These are phyloP conservation scores for Menidia menidia DNA, from an alignment of 2,797 vertebrate genomes.

Conservation along the genomic window DNA sequence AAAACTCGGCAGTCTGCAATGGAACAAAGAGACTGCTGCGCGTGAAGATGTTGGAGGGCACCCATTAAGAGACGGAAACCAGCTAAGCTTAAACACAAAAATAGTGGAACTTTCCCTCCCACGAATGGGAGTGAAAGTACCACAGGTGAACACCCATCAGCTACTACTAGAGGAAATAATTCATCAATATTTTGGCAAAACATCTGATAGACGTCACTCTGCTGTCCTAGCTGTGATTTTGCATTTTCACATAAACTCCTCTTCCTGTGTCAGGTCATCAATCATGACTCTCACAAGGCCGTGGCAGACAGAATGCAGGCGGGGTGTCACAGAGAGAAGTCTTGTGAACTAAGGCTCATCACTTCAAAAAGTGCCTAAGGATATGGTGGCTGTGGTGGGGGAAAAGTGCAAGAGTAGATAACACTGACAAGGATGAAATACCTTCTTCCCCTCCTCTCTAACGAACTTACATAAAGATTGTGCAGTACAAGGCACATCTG, in stretches of 20 bases:
- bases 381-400: slow-evolving; percentile 37
- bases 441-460: slow-evolving; percentile 27
- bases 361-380: slow-evolving; percentile 58
- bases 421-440: slow-evolving; percentile 65
- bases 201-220: slow-evolving; percentile 49
- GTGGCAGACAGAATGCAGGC: slow-evolving; percentile 52
- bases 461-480: slow-evolving; percentile 57
- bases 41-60: slow-evolving; percentile 23
- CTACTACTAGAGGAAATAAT: slow-evolving; percentile 26
- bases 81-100: slow-evolving; percentile 24
- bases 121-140: slow-evolving; percentile 7
- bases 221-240: slow-evolving; percentile 39
- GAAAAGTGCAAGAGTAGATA: slow-evolving; percentile 57
- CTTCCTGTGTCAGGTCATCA: slow-evolving; percentile 72
- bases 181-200: slow-evolving; percentile 50
- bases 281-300: slow-evolving; percentile 69
- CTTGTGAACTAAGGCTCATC: slow-evolving; percentile 59
- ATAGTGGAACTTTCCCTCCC: slow-evolving; percentile 4
- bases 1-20: slow-evolving; percentile 7
- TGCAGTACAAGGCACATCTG: slow-evolving; percentile 55
- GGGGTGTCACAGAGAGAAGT: slow-evolving; percentile 40
- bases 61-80: slow-evolving; percentile 28
- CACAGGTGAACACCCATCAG: not conserved
- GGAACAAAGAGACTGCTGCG: slow-evolving; percentile 57
- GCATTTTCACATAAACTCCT: slow-evolving; percentile 49